Evolutionary conservation across 2,113 vertebrate genomes (phyloP).

Genomic region (Aptenodytes forsteri): DNA sequence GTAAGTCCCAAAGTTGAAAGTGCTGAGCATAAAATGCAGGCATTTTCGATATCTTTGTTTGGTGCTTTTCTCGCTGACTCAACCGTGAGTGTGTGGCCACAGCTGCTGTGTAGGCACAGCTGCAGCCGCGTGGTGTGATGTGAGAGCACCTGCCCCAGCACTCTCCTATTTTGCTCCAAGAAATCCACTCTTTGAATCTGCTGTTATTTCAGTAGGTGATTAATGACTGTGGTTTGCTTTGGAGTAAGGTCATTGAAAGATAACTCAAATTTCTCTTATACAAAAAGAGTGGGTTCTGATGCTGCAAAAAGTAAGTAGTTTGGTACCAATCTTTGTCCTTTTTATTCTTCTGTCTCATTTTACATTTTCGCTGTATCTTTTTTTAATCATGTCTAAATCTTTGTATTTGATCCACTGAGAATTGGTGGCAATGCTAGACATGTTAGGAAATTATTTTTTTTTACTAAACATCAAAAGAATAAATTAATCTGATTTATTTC

Average conservation of each 20-base stretch:
- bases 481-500: background rate
- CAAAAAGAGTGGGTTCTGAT: background rate
- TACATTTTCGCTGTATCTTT: background rate
- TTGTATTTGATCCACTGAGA: background rate
- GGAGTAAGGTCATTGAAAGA: background rate
- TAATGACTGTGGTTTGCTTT: background rate
- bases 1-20: background rate
- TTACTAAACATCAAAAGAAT: background rate
- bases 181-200: background rate
- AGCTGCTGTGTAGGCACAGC: background rate
- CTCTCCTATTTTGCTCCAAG: background rate
- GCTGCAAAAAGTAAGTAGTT: background rate
- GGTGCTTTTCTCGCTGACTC: background rate
- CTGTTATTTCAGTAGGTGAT: background rate
- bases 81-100: rapidly evolving
- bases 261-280: background rate
- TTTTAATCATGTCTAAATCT: background rate
- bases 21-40: background rate
- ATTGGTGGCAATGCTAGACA: background rate
- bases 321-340: background rate
- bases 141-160: background rate
- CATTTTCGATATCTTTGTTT: rapidly evolving
- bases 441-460: background rate
- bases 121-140: background rate
- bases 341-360: background rate